Conservation (phyloP, 2,113 vertebrate species). For the Eulemur rufifrons region DNA sequence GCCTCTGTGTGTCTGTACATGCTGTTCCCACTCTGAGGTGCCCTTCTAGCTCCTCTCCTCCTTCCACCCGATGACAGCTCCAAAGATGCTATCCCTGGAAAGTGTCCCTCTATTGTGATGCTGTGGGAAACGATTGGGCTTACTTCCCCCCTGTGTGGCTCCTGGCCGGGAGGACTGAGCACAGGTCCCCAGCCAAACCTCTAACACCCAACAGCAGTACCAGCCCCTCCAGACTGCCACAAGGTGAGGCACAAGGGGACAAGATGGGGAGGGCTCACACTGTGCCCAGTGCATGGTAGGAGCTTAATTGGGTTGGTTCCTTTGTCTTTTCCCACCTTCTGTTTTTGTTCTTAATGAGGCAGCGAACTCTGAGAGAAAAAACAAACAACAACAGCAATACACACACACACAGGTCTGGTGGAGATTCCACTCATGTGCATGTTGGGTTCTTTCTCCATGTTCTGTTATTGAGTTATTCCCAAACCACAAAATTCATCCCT, state of each 20-base stretch:
- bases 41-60: background rate
- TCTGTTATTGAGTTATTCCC: background rate
- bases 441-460: too few relatives aligned
- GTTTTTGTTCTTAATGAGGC: background rate
- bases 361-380: background rate
- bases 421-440: background rate
- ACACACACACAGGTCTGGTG: background rate
- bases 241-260: background rate
- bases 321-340: background rate
- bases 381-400: background rate
- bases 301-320: background rate
- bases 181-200: background rate
- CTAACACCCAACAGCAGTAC: accelerated
- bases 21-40: background rate
- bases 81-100: background rate
- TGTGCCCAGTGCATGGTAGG: background rate
- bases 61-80: background rate
- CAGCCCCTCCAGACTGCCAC: background rate
- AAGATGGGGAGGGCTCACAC: background rate
- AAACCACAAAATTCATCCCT: background rate
- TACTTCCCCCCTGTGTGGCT: background rate
- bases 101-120: too few relatives aligned
- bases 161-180: background rate
- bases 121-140: background rate
- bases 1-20: background rate